phyloP scores from a whole-genome alignment of 2,113 vertebrate species.

The Tympanuchus pallidicinctus region DNA sequence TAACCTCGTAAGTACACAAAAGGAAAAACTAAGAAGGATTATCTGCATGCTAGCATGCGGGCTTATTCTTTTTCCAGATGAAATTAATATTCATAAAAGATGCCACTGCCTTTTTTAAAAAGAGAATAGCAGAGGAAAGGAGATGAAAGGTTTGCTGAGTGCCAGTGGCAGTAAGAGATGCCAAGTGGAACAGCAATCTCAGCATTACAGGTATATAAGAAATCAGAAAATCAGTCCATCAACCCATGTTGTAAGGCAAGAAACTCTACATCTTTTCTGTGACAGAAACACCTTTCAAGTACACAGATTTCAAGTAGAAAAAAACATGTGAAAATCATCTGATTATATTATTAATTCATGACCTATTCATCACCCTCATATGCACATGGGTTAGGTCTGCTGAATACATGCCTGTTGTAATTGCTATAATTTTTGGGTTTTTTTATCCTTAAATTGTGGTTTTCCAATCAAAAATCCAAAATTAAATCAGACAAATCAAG shows the following conservation, averaged over 20 bases:
- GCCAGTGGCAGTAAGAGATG: conserved; percentile 7
- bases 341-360: conserved; percentile 52
- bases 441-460: background rate
- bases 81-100: conserved; percentile 58
- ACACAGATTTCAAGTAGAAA: conserved; percentile 3
- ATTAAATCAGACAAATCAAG: background rate
- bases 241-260: conserved; percentile 8
- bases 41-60: background rate
- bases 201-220: conserved; percentile 37
- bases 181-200: conserved; percentile 43
- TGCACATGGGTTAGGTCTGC: background rate
- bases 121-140: conserved; percentile 19
- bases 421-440: background rate
- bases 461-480: background rate
- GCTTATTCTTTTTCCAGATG: background rate
- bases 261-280: conserved; percentile 32
- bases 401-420: background rate
- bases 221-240: conserved; percentile 29
- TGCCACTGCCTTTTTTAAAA: conserved; percentile 7
- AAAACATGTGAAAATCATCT: conserved; percentile 33
- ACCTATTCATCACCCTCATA: background rate
- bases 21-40: conserved; percentile 29
- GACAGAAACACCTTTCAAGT: conserved; percentile 52
- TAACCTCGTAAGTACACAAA: conserved; percentile 14
- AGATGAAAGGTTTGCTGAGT: conserved; percentile 57